Percentiles rank a stretch among this genome's conserved stretches.
Evolutionary conservation across 2,888 invertebrate genomes (phyloP).

Genomic region (Lypha dubia): DNA sequence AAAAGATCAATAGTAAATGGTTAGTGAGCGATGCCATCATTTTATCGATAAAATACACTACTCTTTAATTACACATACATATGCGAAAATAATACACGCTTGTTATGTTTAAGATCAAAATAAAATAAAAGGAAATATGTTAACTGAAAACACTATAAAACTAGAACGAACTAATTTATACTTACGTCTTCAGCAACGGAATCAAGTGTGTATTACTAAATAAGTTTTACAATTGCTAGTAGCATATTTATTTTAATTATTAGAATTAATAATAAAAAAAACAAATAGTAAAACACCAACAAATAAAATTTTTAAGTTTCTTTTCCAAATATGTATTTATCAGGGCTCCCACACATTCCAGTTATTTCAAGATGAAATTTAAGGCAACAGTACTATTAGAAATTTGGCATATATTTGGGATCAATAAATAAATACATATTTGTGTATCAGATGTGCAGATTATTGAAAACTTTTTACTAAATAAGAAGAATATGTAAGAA

Average conservation of each 20-base stretch:
- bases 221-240: conserved; percentile 25
- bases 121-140: conserved; percentile 44
- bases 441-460: too few species aligned
- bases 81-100: conserved; percentile 48
- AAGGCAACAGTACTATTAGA: too few species aligned
- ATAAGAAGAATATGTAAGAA: too few species aligned
- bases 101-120: conserved; percentile 60
- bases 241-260: conserved; percentile 28
- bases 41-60: conserved; percentile 20
- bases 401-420: too few species aligned
- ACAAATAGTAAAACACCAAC: too few species aligned
- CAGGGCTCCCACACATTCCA: neutral
- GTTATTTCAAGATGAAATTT: too few species aligned
- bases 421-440: too few species aligned
- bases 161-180: conserved; percentile 8
- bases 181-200: neutral
- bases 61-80: conserved; percentile 11
- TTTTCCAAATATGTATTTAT: neutral
- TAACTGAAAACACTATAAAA: conserved; percentile 27
- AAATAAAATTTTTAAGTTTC: neutral
- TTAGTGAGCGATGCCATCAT: conserved; percentile 44
- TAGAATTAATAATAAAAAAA: neutral
- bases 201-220: conserved; percentile 35
- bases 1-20: conserved; percentile 34
- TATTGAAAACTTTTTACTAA: too few species aligned